Evolutionary conservation across 2,113 vertebrate genomes (phyloP).

Genomic region (Podilymbus podiceps): DNA sequence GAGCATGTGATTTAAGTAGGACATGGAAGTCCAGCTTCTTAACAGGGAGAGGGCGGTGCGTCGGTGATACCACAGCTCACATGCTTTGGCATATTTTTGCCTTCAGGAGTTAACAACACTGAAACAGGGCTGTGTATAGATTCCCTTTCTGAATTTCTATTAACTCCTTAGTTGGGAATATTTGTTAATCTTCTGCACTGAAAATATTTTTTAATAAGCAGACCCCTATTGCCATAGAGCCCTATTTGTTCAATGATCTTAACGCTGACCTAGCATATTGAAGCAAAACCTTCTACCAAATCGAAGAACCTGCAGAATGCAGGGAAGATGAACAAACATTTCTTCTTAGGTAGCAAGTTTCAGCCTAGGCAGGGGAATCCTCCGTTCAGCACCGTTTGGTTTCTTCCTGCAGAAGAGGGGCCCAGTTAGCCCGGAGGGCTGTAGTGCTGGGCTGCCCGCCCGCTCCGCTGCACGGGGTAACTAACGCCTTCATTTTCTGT

Average conservation of each 20-base stretch:
- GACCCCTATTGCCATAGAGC: background rate
- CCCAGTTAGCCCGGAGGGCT: background rate
- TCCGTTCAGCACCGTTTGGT: accelerated
- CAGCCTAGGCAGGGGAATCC: no score
- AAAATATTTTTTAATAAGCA: background rate
- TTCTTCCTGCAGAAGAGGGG: background rate
- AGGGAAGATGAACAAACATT: background rate
- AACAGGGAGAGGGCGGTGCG: background rate
- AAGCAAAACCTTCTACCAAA: background rate
- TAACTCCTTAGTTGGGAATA: background rate
- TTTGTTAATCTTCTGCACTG: background rate
- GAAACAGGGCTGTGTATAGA: background rate
- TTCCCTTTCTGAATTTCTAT: background rate
- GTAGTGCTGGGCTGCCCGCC: background rate
- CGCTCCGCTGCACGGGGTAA: no score
- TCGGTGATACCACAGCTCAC: background rate
- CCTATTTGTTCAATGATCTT: accelerated
- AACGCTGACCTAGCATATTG: background rate
- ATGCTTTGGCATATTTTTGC: background rate
- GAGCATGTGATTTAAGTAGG: background rate
- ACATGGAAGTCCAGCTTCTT: background rate
- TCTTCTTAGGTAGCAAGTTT: background rate
- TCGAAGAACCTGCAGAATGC: background rate
- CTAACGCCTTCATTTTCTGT: background rate
- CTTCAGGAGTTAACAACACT: background rate